Evolutionary conservation across 2,888 invertebrate genomes (phyloP).

Genomic region (Coremacera marginata): DNA sequence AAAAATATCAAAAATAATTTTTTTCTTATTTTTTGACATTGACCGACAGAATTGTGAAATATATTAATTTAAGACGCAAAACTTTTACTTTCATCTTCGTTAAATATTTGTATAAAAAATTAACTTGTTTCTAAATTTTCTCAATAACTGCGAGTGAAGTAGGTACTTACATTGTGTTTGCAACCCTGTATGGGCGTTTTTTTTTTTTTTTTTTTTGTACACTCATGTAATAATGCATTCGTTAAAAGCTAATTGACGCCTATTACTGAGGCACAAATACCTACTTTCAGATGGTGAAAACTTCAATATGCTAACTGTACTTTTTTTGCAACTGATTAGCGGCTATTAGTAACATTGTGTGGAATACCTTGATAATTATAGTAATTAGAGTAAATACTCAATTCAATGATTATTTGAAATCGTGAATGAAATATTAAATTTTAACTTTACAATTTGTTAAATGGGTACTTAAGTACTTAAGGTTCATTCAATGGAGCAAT

Average conservation of each 20-base stretch:
- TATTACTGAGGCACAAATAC: background rate
- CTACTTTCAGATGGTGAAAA: background rate
- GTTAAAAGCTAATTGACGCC: conserved; percentile 1
- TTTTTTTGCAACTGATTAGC: background rate
- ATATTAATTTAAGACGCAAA: background rate
- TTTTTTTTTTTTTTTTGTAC: background rate
- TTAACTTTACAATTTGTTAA: too few species aligned
- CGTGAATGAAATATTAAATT: too few species aligned
- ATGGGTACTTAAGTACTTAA: too few species aligned
- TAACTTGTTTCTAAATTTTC: background rate
- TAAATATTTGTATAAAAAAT: background rate
- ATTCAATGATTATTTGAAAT: too few species aligned
- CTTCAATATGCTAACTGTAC: background rate
- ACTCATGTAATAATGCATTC: background rate
- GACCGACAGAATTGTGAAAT: conserved; percentile 1
- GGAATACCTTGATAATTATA: background rate
- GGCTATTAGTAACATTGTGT: background rate
- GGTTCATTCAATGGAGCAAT: too few species aligned
- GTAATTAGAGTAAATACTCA: background rate
- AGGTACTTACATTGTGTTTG: background rate
- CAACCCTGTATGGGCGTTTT: background rate
- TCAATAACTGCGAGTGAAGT: too few species aligned
- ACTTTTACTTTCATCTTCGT: background rate
- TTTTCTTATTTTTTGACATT: background rate
- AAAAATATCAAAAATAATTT: too few species aligned